phyloP scores from a whole-genome alignment of 2,888 invertebrate genomes.

The Agrilus mali region DNA sequence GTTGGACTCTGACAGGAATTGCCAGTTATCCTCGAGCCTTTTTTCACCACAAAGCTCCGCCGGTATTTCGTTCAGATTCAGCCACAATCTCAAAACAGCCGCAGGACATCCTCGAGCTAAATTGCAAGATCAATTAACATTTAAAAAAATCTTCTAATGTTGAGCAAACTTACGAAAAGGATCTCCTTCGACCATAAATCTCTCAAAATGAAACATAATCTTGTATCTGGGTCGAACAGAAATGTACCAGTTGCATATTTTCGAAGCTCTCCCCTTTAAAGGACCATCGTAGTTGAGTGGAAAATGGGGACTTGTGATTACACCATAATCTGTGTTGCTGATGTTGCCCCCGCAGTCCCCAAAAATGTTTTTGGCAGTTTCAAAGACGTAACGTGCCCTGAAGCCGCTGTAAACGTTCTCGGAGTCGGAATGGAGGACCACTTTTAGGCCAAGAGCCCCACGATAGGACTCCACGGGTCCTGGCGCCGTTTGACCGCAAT shows the following conservation, averaged over 20 bases:
- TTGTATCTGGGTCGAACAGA: conserved; percentile 74
- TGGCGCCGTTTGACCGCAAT: conserved; percentile 83
- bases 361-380: conserved; percentile 73
- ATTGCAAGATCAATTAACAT: conserved; percentile 6
- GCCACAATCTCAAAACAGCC: conserved; percentile 82
- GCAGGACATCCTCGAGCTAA: conserved; percentile 83
- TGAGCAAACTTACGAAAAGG: conserved; percentile 51
- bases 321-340: conserved; percentile 69
- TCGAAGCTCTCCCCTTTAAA: conserved; percentile 62
- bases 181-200: conserved; percentile 90
- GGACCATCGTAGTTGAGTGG: conserved; percentile 84
- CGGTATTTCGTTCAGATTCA: conserved; percentile 66
- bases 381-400: conserved; percentile 89
- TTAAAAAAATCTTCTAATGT: background rate
- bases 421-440: conserved; percentile 78
- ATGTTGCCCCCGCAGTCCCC: conserved; percentile 91
- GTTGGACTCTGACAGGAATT: conserved; percentile 76
- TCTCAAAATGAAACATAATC: conserved; percentile 82
- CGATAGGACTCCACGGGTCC: conserved; percentile 90
- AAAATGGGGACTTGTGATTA: conserved; percentile 80
- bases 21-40: conserved; percentile 60
- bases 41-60: conserved; percentile 85
- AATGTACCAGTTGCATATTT: conserved; percentile 95
- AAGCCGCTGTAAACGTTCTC: conserved; percentile 89
- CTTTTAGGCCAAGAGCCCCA: conserved; percentile 76